Percentiles rank a stretch among this genome's conserved stretches.
Evolutionary conservation across 2,113 vertebrate genomes (phyloP).

Genomic region (Synodontis membranacea): DNA sequence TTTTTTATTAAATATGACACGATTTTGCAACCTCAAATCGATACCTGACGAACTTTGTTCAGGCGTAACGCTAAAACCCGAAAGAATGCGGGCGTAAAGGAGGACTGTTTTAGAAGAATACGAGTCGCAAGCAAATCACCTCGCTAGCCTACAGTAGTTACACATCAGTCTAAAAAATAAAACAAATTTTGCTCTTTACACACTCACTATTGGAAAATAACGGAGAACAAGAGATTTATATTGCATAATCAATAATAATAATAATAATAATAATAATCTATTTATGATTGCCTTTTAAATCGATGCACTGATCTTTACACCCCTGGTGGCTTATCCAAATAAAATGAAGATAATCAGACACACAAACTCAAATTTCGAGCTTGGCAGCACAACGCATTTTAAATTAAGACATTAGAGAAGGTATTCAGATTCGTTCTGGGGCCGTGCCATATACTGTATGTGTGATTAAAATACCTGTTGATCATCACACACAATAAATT

Average conservation of each 20-base stretch:
- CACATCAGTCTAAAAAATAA: neutral
- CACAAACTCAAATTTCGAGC: neutral
- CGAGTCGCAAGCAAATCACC: neutral
- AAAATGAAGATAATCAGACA: neutral
- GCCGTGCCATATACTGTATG: neutral
- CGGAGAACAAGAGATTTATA: too few species aligned
- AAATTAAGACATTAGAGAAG: neutral
- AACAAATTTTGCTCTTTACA: neutral
- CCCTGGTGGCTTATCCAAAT: neutral
- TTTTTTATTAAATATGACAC: neutral
- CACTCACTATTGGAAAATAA: fast-evolving
- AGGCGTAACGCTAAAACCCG: too few species aligned
- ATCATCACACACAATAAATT: neutral
- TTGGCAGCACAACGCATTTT: neutral
- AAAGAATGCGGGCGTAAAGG: neutral
- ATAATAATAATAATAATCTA: neutral
- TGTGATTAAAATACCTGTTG: neutral
- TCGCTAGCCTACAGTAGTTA: neutral
- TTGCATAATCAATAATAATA: neutral
- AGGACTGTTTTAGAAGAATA: neutral
- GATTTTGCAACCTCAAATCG: too few species aligned
- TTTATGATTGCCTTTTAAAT: neutral
- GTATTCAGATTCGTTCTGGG: neutral
- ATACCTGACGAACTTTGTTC: too few species aligned
- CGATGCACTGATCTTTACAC: neutral